Evolutionary conservation across 2,113 vertebrate genomes (phyloP), one percentile per base, ranked within the genome.

Genomic region (Catharus fuscescens): DNA sequence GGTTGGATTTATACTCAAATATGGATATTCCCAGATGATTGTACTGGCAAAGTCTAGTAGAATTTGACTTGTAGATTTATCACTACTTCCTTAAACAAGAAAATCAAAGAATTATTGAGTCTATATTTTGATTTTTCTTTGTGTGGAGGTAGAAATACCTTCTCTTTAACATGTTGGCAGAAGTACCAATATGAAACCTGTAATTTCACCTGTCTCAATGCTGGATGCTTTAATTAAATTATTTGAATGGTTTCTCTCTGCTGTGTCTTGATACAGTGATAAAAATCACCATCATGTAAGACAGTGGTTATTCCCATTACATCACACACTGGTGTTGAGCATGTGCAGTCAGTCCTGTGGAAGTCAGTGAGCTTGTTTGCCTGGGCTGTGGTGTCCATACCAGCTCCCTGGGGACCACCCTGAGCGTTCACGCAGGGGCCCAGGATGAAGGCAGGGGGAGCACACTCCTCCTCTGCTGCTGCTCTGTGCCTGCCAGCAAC

Each of bases 401-500:
- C 31, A 73, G 44, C 54, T 80, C 86, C 29, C 29, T 2, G 2
- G 67, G 50, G 93, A 94, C 64, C 82, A 94, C 64, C 71, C 60
- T 52, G 72, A 52, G 56, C 0, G 1, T 21, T 80, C 71, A 36
- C 18, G 15, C 10, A 0, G 88, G 54, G 88, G 86, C 78, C 88
- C 76, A 32, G 67, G 64, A 36, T 0, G 4, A 61, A 64, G 74
- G 52, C 5, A 1, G 66, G 62, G 81, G 86, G n/a, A 88, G 18
- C 0, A 2, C 0, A 0, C 72, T 83, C 44, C 79, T 44, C 50
- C 74, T 92, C 71, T 52, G 61, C 57, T 40, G 36, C 80, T 53
- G 69, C 65, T 88, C 8, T 24, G 21, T 34, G 71, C 52, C 74
- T 96, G 90, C 82, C 92, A 84, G 76, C 88, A 95, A 86, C 82